A percentile compares a stretch with the other conserved stretches of the same genome.
phyloP scores from a whole-genome alignment of 2,888 invertebrate species.

The Deilephila elpenor region DNA sequence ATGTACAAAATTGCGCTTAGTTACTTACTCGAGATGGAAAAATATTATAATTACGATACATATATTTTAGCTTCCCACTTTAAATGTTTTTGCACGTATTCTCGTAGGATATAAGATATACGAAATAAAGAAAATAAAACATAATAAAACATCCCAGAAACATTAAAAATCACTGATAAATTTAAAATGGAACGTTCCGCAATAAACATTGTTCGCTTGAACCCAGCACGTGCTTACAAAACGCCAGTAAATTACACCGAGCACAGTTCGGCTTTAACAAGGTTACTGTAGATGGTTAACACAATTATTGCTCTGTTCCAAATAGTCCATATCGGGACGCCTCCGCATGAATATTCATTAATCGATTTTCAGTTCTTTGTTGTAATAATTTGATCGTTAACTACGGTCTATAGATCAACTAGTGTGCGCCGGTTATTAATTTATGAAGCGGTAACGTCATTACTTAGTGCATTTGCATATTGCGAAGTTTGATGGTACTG shows the following conservation, averaged over 20 bases:
- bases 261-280: conserved; percentile 49
- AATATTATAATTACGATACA: too few relatives aligned
- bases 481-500: background rate
- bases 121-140: too few relatives aligned
- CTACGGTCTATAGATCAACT: conserved; percentile 20
- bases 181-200: conserved; percentile 1
- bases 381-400: conserved; percentile 29
- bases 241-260: conserved; percentile 33
- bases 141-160: background rate
- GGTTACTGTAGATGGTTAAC: conserved; percentile 56
- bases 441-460: conserved; percentile 3
- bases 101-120: too few relatives aligned
- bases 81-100: too few relatives aligned
- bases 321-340: conserved; percentile 51
- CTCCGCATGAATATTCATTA: conserved; percentile 62
- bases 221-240: conserved; percentile 39
- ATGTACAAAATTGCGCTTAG: too few relatives aligned
- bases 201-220: conserved; percentile 26
- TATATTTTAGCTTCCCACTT: too few relatives aligned
- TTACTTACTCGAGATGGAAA: too few relatives aligned
- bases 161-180: background rate
- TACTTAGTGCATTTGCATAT: background rate
- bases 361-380: conserved; percentile 26
- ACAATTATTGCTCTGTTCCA: conserved; percentile 53
- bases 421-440: background rate